Percentiles rank a stretch among this genome's conserved stretches.
phyloP scores from a whole-genome alignment of 2,113 vertebrate species.

The Eretmochelys imbricata region DNA sequence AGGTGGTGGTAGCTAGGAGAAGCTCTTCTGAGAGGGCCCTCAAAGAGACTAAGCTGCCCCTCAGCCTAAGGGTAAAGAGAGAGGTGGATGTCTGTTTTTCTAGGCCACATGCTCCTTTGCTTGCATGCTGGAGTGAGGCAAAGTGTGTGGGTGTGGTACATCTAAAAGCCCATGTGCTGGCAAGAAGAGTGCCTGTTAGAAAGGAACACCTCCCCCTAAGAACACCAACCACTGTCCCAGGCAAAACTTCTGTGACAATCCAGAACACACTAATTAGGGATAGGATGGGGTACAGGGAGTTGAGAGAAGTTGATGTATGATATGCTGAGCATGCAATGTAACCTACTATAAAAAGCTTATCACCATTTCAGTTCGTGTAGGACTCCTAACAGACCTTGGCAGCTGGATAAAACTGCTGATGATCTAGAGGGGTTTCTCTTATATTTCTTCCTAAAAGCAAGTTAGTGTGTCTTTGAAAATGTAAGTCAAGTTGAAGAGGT shows the following conservation, averaged over 20 bases:
- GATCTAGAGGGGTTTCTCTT: neutral
- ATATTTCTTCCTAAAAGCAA: neutral
- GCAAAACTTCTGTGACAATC: neutral
- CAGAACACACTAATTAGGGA: neutral
- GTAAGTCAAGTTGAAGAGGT: neutral
- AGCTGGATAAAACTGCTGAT: neutral
- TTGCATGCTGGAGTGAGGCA: neutral
- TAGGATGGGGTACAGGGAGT: neutral
- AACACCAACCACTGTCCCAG: neutral
- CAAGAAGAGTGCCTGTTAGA: too few species aligned
- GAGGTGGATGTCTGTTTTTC: neutral
- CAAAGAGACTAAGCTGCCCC: neutral
- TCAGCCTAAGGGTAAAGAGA: neutral
- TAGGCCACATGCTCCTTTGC: neutral
- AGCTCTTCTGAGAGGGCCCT: neutral
- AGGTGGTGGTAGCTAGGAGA: neutral
- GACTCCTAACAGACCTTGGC: neutral
- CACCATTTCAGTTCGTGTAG: fast-evolving
- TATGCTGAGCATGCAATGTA: neutral
- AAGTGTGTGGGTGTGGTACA: neutral
- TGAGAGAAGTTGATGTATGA: neutral
- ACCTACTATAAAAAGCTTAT: neutral
- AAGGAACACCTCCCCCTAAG: neutral
- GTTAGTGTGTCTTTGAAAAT: fast-evolving
- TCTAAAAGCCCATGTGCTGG: neutral